A percentile compares a stretch with the other conserved stretches of the same genome.
These are phyloP conservation scores for Anoplophora glabripennis DNA, from an alignment of 1,140 invertebrate species.

Conservation along the genomic window DNA sequence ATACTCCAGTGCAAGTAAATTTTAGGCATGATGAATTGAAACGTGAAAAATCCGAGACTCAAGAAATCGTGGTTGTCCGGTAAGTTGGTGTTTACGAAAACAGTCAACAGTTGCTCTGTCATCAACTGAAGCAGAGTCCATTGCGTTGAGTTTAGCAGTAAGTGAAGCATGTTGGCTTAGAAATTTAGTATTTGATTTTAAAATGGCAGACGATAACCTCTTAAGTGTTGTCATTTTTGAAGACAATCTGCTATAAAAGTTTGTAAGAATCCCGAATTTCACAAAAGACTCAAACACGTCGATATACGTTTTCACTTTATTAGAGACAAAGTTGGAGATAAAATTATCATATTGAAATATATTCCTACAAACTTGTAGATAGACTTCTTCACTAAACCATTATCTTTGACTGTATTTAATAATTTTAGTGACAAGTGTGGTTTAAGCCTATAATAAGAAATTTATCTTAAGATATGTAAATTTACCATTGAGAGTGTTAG, in stretches of 20 bases:
- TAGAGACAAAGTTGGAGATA: neutral
- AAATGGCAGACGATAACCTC: neutral
- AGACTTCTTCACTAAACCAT: neutral
- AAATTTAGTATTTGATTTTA: slow-evolving; percentile 13
- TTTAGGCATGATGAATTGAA: too few relatives aligned
- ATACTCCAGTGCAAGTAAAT: neutral
- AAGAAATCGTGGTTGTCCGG: neutral
- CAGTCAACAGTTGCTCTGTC: slow-evolving; percentile 31
- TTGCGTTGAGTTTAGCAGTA: slow-evolving; percentile 25
- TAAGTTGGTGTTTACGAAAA: slow-evolving; percentile 28
- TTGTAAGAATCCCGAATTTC: neutral
- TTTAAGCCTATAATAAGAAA: too few relatives aligned
- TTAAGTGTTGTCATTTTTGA: neutral
- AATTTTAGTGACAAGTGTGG: too few relatives aligned
- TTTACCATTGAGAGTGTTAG: too few relatives aligned
- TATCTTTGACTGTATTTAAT: neutral
- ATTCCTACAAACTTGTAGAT: neutral
- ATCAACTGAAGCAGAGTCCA: slow-evolving; percentile 37
- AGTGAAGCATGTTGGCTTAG: slow-evolving; percentile 15
- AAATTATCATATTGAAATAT: neutral
- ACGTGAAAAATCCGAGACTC: too few relatives aligned
- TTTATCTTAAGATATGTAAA: too few relatives aligned
- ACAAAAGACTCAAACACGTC: neutral
- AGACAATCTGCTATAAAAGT: neutral
- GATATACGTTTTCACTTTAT: neutral